Evolutionary conservation across 2,888 invertebrate genomes (phyloP).

Genomic region (Habrosyne pyritoides): DNA sequence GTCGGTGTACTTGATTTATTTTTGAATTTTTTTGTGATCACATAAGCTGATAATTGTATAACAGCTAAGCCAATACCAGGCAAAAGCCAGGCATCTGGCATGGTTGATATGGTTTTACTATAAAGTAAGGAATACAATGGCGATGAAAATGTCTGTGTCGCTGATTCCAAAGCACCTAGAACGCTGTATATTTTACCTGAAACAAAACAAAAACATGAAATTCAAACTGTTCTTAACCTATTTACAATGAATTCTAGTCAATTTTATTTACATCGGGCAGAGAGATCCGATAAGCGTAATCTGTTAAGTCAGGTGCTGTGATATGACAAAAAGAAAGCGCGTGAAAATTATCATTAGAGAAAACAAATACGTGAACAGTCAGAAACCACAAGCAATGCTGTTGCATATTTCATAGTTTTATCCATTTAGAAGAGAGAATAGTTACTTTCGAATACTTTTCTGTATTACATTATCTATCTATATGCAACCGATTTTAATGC

Average conservation of each 20-base stretch:
- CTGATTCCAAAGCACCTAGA: slow-evolving; percentile 74
- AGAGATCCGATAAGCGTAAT: neutral
- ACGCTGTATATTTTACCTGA: slow-evolving; percentile 81
- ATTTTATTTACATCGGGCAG: neutral
- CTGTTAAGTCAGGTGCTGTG: too few species aligned
- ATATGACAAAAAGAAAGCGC: neutral
- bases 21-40: slow-evolving; percentile 53
- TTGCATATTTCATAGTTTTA: too few species aligned
- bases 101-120: slow-evolving; percentile 62
- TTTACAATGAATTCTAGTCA: neutral
- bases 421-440: too few species aligned
- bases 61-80: slow-evolving; percentile 62
- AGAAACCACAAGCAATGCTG: too few species aligned
- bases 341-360: neutral
- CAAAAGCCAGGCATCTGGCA: slow-evolving; percentile 72
- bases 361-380: neutral
- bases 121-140: slow-evolving; percentile 75
- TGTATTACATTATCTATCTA: too few species aligned
- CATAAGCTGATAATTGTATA: slow-evolving; percentile 63
- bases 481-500: too few species aligned
- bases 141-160: slow-evolving; percentile 68
- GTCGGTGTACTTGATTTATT: slow-evolving; percentile 14
- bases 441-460: too few species aligned
- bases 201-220: slow-evolving; percentile 26
- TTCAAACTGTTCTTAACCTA: neutral